Evolutionary conservation across 2,113 vertebrate species (phyloP).

Genomic region (Rhabdornis inornatus): DNA sequence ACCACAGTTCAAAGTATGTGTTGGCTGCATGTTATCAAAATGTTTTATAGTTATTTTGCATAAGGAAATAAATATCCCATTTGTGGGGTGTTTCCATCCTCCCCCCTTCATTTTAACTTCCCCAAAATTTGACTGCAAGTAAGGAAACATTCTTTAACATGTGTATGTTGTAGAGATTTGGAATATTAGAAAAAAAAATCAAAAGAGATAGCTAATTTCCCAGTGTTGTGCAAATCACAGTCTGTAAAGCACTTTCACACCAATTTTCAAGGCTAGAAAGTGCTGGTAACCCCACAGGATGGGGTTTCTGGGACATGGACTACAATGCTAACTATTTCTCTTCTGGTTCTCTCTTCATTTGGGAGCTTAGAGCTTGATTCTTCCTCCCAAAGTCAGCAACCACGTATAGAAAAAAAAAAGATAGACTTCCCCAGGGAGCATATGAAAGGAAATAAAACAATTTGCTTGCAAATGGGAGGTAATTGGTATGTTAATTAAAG

Average conservation of each 20-base stretch:
- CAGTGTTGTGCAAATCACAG: background rate
- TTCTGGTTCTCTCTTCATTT: constrained; percentile 1
- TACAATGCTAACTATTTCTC: background rate
- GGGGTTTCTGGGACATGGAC: background rate
- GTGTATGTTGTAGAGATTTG: background rate
- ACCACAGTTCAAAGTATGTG: background rate
- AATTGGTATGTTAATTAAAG: constrained; percentile 81
- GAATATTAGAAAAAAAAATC: background rate
- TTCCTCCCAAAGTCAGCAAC: background rate
- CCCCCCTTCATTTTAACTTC: background rate
- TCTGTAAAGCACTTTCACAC: background rate
- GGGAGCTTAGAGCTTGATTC: background rate
- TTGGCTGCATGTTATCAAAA: background rate
- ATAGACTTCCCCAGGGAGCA: constrained; percentile 41
- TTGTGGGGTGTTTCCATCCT: background rate
- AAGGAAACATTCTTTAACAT: background rate
- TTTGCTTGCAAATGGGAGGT: constrained; percentile 71
- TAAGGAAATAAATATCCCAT: background rate
- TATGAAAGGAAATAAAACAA: constrained; percentile 73
- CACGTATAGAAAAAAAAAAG: background rate
- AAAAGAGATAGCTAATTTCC: background rate
- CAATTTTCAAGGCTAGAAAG: background rate
- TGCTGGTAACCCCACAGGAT: background rate
- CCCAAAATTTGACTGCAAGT: background rate
- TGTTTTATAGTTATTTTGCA: background rate